Evolutionary conservation across 2,113 vertebrate genomes (phyloP), one percentile per base, ranked within the genome.

Genomic region (Sebastes schlegelii): DNA sequence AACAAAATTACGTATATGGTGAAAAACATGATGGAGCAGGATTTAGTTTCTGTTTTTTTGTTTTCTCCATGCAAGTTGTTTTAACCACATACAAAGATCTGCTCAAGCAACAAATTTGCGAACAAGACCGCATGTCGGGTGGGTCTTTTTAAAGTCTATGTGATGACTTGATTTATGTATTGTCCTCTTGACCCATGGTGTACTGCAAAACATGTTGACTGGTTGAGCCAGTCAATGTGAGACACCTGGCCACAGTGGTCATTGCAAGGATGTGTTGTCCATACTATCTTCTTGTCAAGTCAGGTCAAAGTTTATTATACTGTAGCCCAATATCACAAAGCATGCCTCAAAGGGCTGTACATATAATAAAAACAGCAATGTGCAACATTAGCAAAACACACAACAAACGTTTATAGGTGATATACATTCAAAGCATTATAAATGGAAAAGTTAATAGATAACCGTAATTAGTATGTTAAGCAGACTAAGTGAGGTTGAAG

Each of bases 11-110:
- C 26, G 26, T 26, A 26, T 26, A 26, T 26, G 26, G 26, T 26
- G 26, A 26, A 26, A 26, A 26, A 57, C 63, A 55, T 5, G 49
- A 10, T 7, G 48, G 55, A 21, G 66, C 74, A 61, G 46, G 62
- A 77, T 84, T 74, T 62, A 51, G 49, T 80, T 84, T n/a, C 19
- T 17, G 8, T 52, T 49, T 51, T 51, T 40, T 40, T 17, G 1
- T 55, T 74, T 83, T 61, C 64, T 55, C 16, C 48, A 21, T 45
- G 63, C 26, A 21, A 79, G 13, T 82, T 67, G 13, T 74, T 79
- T 80, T 17, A 76, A 80, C 65, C 42, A 45, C 66, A 71, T 8
- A 13, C 43, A 79, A 45, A 58, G 40, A 86, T 34, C 64, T 61
- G 73, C 43, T 73, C 57, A 5, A 62, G 76, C 46, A 65, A 65